A percentile compares a stretch with the other conserved stretches of the same genome.
These are phyloP conservation scores for Notechis scutatus DNA, from an alignment of 2,113 vertebrate genomes.

Conservation along the genomic window DNA sequence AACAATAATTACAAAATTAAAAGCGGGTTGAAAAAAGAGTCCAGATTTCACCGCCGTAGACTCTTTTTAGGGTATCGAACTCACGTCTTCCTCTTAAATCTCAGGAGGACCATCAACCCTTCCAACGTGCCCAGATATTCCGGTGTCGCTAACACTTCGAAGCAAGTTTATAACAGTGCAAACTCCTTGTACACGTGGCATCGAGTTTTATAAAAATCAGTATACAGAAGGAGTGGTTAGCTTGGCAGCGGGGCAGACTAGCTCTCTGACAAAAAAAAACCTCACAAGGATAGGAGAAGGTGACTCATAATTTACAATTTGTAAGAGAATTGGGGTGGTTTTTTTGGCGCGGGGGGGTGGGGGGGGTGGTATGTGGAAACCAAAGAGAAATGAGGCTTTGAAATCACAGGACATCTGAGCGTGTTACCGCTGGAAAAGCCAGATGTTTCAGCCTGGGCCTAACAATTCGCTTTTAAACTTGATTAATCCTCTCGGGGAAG, in stretches of 20 bases:
- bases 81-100: background rate
- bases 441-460: background rate
- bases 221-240: background rate
- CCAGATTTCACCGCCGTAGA: background rate
- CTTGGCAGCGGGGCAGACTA: background rate
- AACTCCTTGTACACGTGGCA: background rate
- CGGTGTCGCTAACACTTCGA: background rate
- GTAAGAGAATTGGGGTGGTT: background rate
- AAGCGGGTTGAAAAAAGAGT: background rate
- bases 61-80: background rate
- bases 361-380: too few species aligned
- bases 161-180: background rate
- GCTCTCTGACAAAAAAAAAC: background rate
- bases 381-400: background rate
- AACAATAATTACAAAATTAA: background rate
- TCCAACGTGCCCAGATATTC: background rate
- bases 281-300: background rate
- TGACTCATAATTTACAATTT: background rate
- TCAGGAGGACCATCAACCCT: background rate
- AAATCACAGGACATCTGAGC: background rate
- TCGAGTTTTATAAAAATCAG: background rate
- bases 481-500: background rate
- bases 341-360: too few species aligned
- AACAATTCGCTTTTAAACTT: background rate
- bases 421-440: background rate